Conservation (phyloP, 1,140 invertebrate species). For the Arctopsyche grandis region DNA sequence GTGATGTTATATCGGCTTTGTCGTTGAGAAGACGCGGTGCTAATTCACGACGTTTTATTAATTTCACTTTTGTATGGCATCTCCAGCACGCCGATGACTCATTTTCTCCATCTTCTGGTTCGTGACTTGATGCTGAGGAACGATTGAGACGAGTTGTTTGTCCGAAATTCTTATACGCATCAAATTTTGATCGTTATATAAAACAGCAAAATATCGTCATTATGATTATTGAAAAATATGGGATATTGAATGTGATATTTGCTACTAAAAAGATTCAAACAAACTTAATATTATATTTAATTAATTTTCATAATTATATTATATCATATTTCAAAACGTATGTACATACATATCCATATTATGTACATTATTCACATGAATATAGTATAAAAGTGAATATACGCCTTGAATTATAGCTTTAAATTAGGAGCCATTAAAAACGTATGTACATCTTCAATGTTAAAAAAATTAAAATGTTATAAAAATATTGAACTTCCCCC, state of each 20-base stretch:
- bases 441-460: background rate
- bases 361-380: too few species aligned
- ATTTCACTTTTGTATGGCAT: constrained; percentile 42
- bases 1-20: background rate
- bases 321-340: too few species aligned
- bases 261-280: too few species aligned
- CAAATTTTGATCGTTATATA: background rate
- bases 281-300: too few species aligned
- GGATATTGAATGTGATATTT: background rate
- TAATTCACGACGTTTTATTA: constrained; percentile 24
- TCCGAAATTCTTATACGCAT: constrained; percentile 16
- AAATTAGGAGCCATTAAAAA: background rate
- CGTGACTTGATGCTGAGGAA: constrained; percentile 27
- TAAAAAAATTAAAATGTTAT: background rate
- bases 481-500: background rate
- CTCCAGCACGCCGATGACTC: constrained; percentile 31
- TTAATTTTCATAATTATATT: too few species aligned
- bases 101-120: constrained; percentile 25
- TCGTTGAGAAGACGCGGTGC: background rate
- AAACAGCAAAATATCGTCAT: background rate
- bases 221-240: background rate
- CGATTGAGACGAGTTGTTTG: constrained; percentile 18
- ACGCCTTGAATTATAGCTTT: too few species aligned
- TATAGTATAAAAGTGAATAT: too few species aligned
- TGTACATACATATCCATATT: too few species aligned